phyloP scores from a whole-genome alignment of 1,140 invertebrate genomes.

The Hyles euphorbiae region DNA sequence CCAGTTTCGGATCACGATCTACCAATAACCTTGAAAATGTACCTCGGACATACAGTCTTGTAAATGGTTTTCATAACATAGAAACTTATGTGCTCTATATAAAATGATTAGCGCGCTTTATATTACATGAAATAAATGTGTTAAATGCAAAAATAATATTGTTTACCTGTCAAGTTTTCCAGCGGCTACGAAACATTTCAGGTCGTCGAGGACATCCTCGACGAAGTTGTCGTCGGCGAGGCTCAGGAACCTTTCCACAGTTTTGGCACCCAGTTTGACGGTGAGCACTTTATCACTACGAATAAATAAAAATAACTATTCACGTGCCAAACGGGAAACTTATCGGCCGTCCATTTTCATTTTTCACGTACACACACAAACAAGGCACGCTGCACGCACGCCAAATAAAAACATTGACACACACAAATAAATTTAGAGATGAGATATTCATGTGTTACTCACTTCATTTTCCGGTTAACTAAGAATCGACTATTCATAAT shows the following conservation, averaged over 20 bases:
- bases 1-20: conserved; percentile 29
- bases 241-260: conserved; percentile 64
- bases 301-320: conserved; percentile 49
- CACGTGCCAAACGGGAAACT: conserved; percentile 53
- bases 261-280: conserved; percentile 75
- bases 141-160: conserved; percentile 38
- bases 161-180: conserved; percentile 72
- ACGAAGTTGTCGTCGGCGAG: conserved; percentile 67
- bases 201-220: conserved; percentile 70
- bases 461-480: conserved; percentile 6
- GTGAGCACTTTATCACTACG: conserved; percentile 37
- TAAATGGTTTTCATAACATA: background rate
- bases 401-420: conserved; percentile 4
- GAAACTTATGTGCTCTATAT: background rate
- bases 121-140: conserved; percentile 1
- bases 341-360: conserved; percentile 65
- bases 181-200: conserved; percentile 68
- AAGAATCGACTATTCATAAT: conserved; percentile 2
- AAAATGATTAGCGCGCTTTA: background rate
- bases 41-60: background rate
- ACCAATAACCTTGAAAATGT: conserved; percentile 60
- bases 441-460: background rate
- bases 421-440: conserved; percentile 5
- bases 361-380: conserved; percentile 34
- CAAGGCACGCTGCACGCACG: conserved; percentile 9